Evolutionary conservation across 1,140 invertebrate genomes (phyloP).

Genomic region (Microplitis mediator): DNA sequence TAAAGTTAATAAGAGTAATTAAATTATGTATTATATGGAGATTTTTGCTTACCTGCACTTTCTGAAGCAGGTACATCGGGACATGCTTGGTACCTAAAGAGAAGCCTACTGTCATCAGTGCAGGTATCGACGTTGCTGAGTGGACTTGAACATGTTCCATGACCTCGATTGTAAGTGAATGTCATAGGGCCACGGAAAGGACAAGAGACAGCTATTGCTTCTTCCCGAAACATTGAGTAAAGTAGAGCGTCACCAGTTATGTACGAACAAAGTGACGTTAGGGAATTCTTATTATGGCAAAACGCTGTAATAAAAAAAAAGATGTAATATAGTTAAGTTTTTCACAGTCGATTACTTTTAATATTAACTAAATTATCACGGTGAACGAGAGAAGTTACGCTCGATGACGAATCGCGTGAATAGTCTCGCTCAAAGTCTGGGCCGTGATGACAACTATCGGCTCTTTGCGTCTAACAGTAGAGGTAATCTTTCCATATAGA

Average conservation of each 20-base stretch:
- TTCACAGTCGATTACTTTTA: too few relatives aligned
- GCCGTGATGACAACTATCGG: too few relatives aligned
- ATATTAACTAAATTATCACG: too few relatives aligned
- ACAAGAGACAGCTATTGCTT: conserved; percentile 79
- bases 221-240: conserved; percentile 86
- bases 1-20: too few relatives aligned
- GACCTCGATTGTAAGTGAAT: conserved; percentile 84
- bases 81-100: conserved; percentile 90
- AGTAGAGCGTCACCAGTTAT: conserved; percentile 87
- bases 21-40: background rate
- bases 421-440: too few relatives aligned
- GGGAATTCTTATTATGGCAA: conserved; percentile 75
- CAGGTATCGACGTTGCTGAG: conserved; percentile 87
- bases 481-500: too few relatives aligned
- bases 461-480: too few relatives aligned
- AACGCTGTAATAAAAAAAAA: conserved; percentile 68
- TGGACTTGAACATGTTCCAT: conserved; percentile 82
- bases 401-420: too few relatives aligned
- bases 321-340: background rate
- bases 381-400: too few relatives aligned
- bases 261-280: conserved; percentile 79
- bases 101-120: conserved; percentile 83
- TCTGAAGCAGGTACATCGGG: conserved; percentile 85
- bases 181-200: conserved; percentile 81
- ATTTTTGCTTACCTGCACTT: conserved; percentile 70